A percentile compares a stretch with the other conserved stretches of the same genome.
Conservation (phyloP, 1,140 invertebrate genomes). For the Scaptodrosophila lebanonensis region DNA sequence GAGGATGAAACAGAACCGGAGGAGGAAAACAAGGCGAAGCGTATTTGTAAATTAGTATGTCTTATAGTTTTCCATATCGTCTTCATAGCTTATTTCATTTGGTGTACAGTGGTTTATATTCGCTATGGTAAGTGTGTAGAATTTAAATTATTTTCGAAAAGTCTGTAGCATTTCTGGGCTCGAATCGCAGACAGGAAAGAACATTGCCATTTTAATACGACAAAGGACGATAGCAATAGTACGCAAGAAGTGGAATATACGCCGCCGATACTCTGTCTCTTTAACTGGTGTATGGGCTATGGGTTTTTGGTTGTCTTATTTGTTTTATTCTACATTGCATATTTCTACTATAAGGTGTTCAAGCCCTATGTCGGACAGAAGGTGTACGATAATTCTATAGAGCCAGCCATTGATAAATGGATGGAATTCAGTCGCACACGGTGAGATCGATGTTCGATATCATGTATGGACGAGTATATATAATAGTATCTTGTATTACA, state of each 20-base stretch:
- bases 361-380: slow-evolving; percentile 32
- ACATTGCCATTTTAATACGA: no score
- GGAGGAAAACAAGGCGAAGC: background rate
- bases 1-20: background rate
- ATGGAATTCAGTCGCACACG: slow-evolving; percentile 24
- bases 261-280: slow-evolving; percentile 10
- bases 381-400: slow-evolving; percentile 22
- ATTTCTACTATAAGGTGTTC: slow-evolving; percentile 37
- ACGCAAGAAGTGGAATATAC: background rate
- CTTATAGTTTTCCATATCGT: slow-evolving; percentile 26
- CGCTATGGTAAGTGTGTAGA: slow-evolving; percentile 5
- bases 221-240: background rate
- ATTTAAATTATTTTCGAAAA: background rate
- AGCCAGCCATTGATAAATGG: slow-evolving; percentile 24
- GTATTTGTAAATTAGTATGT: background rate
- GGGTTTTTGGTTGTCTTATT: slow-evolving; percentile 18
- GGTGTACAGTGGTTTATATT: slow-evolving; percentile 6
- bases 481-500: background rate
- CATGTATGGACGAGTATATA: no score
- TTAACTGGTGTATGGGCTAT: slow-evolving; percentile 37
- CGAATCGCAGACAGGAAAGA: no score
- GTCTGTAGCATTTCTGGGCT: no score
- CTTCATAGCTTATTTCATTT: slow-evolving; percentile 23
- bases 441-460: no score
- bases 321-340: slow-evolving; percentile 28